Percentiles rank a stretch among this genome's conserved stretches.
These are phyloP conservation scores for Smittia sp. DNA, from an alignment of 2,888 invertebrate species.

Conservation along the genomic window DNA sequence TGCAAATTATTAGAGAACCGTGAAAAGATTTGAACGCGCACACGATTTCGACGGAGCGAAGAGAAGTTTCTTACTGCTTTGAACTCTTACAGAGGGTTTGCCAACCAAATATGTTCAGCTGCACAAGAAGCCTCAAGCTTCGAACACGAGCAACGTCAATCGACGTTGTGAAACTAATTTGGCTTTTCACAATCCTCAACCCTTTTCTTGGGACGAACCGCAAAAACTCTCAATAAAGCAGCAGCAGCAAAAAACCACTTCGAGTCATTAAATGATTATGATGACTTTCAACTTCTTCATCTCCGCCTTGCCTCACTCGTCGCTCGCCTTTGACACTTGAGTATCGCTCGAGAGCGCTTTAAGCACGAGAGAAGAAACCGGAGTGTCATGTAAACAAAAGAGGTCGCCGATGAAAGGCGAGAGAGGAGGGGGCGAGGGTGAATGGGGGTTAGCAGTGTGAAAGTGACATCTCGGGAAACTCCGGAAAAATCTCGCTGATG, in stretches of 20 bases:
- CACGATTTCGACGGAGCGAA: too few relatives aligned
- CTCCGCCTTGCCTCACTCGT: not conserved
- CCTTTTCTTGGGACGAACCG: not conserved
- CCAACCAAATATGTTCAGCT: too few relatives aligned
- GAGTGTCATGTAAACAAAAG: not conserved
- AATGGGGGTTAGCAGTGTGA: not conserved
- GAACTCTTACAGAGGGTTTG: too few relatives aligned
- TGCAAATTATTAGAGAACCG: too few relatives aligned
- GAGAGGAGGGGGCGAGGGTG: too few relatives aligned
- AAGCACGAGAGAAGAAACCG: not conserved
- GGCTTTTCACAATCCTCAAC: not conserved
- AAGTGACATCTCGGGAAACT: not conserved
- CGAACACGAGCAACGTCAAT: not conserved
- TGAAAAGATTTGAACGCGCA: too few relatives aligned
- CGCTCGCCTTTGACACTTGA: not conserved
- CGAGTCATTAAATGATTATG: slow-evolving; percentile 1
- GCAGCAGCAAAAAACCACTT: not conserved
- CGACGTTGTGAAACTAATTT: not conserved
- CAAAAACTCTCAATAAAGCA: not conserved
- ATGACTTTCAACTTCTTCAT: slow-evolving; percentile 3
- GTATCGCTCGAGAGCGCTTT: slow-evolving; percentile 1
- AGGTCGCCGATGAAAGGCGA: not conserved
- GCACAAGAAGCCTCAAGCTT: too few relatives aligned
- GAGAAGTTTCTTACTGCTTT: too few relatives aligned
- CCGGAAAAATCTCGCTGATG: not conserved